These are phyloP conservation scores for Hyposmocoma kahamanoa DNA, from an alignment of 1,140 invertebrate genomes.

Conservation along the genomic window DNA sequence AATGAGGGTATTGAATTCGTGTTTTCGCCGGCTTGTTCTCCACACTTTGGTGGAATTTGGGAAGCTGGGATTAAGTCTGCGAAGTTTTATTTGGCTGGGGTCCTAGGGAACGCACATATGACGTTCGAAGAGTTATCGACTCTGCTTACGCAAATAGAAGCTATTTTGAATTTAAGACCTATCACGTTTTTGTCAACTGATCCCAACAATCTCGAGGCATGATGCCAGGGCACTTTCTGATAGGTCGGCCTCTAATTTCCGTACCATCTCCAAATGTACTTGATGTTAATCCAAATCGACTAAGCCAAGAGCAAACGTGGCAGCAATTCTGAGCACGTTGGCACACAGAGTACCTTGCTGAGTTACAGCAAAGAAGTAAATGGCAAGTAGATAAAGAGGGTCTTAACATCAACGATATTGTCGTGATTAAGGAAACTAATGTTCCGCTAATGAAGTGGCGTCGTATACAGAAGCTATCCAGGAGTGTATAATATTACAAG, in stretches of 20 bases:
- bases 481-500: conserved; percentile 21
- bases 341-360: conserved; percentile 25
- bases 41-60: conserved; percentile 32
- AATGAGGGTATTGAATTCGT: too few species aligned
- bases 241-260: conserved; percentile 9
- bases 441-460: conserved; percentile 39
- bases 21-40: too few species aligned
- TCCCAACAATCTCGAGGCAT: conserved; percentile 6
- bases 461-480: conserved; percentile 12
- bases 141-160: conserved; percentile 27
- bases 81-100: conserved; percentile 23
- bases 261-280: neutral
- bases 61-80: conserved; percentile 26
- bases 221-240: conserved; percentile 15
- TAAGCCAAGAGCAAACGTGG: conserved; percentile 12
- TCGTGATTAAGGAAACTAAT: conserved; percentile 45
- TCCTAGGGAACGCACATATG: conserved; percentile 21
- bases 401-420: conserved; percentile 33
- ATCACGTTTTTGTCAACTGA: conserved; percentile 12
- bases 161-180: conserved; percentile 14
- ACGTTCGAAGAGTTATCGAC: conserved; percentile 36
- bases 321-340: conserved; percentile 36
- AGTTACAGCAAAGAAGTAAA: conserved; percentile 31
- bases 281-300: neutral
- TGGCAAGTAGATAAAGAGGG: conserved; percentile 21